Conservation (phyloP, 2,797 vertebrate genomes). For the Fundulus diaphanus region DNA sequence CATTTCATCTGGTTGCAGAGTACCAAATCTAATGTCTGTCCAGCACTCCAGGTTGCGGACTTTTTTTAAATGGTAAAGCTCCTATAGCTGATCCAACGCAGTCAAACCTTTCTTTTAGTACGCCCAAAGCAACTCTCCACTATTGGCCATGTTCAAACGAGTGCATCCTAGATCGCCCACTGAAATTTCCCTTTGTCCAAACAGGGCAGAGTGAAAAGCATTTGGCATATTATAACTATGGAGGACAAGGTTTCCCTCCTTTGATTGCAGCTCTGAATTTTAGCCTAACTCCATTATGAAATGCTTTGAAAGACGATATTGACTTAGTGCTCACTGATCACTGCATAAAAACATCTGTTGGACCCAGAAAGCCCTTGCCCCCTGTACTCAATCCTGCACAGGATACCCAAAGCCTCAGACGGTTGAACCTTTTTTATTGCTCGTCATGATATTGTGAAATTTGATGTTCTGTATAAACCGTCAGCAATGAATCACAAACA, state of each 20-base stretch:
- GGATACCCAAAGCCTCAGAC: too few relatives aligned
- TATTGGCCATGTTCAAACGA: not conserved
- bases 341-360: not conserved
- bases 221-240: not conserved
- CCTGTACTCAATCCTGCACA: not conserved
- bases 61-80: not conserved
- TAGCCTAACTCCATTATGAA: not conserved
- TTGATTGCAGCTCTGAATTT: not conserved
- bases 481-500: too few relatives aligned
- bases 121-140: too few relatives aligned
- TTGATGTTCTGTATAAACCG: too few relatives aligned
- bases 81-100: not conserved
- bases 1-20: not conserved
- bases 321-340: not conserved
- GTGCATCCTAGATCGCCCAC: not conserved
- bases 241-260: not conserved
- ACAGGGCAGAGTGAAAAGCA: not conserved
- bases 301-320: not conserved
- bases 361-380: not conserved
- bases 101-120: too few relatives aligned
- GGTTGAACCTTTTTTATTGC: too few relatives aligned
- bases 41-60: not conserved
- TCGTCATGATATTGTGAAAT: too few relatives aligned
- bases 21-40: not conserved
- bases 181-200: not conserved